These are phyloP conservation scores for Stictonetta naevosa DNA, from an alignment of 2,113 vertebrate genomes.

Conservation along the genomic window DNA sequence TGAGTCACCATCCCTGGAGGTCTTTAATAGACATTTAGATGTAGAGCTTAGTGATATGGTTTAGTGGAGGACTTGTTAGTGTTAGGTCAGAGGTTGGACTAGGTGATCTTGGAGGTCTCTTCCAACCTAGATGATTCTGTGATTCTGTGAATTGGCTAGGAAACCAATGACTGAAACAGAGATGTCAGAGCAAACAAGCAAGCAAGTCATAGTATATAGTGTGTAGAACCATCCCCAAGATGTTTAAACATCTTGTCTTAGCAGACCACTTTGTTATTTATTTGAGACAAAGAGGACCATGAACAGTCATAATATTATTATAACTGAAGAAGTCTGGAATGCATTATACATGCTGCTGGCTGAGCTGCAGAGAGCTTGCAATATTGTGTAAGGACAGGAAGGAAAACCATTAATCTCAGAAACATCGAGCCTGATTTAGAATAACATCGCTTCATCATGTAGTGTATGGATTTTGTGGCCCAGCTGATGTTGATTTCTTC, in stretches of 20 bases:
- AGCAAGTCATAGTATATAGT: neutral
- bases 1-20: too few species aligned
- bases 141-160: neutral
- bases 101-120: too few species aligned
- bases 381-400: neutral
- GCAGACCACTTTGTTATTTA: slow-evolving; percentile 23
- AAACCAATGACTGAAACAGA: neutral
- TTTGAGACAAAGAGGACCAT: slow-evolving; percentile 26
- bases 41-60: too few species aligned
- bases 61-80: too few species aligned
- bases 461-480: neutral
- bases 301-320: slow-evolving; percentile 37
- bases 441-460: neutral
- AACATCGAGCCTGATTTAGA: neutral
- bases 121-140: too few species aligned
- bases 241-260: neutral
- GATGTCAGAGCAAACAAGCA: neutral
- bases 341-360: neutral
- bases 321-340: slow-evolving; percentile 31
- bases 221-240: neutral
- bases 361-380: neutral
- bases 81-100: too few species aligned
- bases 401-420: neutral
- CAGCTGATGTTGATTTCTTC: slow-evolving; percentile 45
- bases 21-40: too few species aligned